Evolutionary conservation across 2,888 invertebrate genomes (phyloP).

Genomic region (Acanthopleura granulata): DNA sequence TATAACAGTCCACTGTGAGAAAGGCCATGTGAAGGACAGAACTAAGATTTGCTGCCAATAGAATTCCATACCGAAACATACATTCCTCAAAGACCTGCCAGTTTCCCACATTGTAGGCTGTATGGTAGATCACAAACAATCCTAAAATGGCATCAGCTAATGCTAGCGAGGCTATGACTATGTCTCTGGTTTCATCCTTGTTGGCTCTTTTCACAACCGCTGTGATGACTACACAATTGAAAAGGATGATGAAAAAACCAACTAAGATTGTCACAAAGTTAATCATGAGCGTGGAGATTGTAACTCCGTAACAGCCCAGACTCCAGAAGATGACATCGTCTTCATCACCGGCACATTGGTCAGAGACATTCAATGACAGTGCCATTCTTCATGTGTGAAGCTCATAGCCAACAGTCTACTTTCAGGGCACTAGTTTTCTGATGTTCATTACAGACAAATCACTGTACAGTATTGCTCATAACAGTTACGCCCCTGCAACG

Average conservation of each 20-base stretch:
- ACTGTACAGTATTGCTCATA: too few species aligned
- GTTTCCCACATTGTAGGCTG: conserved; percentile 1
- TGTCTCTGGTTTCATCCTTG: neutral
- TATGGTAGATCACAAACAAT: conserved; percentile 8
- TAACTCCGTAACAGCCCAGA: conserved; percentile 38
- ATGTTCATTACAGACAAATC: too few species aligned
- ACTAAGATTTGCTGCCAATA: neutral
- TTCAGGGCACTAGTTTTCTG: too few species aligned
- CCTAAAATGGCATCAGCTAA: neutral
- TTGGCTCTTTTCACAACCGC: neutral
- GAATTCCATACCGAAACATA: neutral
- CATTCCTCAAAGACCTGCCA: conserved; percentile 13
- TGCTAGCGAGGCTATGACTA: conserved; percentile 7
- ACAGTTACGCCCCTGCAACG: too few species aligned
- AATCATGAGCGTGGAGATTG: conserved; percentile 29
- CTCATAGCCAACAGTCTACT: too few species aligned
- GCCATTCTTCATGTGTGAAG: too few species aligned
- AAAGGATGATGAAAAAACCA: conserved; percentile 30
- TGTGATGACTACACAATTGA: neutral
- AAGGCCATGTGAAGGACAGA: neutral
- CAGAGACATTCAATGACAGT: neutral
- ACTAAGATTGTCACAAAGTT: conserved; percentile 30
- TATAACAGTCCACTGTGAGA: conserved; percentile 8
- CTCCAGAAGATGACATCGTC: conserved; percentile 21
- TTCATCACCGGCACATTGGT: neutral